A percentile compares a stretch with the other conserved stretches of the same genome.
Conservation (phyloP, 2,888 invertebrate genomes). For the Agriopis leucophaearia region DNA sequence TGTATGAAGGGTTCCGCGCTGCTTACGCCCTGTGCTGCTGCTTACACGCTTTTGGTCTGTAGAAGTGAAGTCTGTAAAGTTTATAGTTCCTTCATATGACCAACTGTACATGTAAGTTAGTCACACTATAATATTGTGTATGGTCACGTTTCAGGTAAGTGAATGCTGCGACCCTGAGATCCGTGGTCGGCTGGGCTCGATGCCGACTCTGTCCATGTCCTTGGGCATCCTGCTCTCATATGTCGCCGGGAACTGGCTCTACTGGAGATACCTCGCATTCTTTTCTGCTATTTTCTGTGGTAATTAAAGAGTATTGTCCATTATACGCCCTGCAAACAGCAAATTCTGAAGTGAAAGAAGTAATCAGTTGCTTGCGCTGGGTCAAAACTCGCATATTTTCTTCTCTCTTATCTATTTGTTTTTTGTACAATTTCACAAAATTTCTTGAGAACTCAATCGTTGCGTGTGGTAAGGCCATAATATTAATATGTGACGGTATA, state of each 20-base stretch:
- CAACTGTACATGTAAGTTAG: background rate
- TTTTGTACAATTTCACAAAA: background rate
- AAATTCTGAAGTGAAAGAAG: too few species aligned
- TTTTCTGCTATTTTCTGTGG: conserved; percentile 81
- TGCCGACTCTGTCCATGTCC: conserved; percentile 89
- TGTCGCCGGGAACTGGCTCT: conserved; percentile 84
- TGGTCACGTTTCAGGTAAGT: conserved; percentile 74
- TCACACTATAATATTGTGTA: background rate
- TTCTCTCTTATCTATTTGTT: too few species aligned
- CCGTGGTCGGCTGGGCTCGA: conserved; percentile 88
- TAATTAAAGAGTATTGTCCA: conserved; percentile 50
- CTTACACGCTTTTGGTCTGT: too few species aligned
- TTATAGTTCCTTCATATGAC: background rate
- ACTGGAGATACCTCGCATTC: conserved; percentile 87
- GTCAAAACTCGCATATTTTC: too few species aligned
- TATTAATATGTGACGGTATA: background rate
- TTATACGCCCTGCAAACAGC: too few species aligned
- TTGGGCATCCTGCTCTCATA: conserved; percentile 88
- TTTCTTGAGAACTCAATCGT: background rate
- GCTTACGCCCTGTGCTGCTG: too few species aligned
- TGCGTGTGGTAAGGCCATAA: background rate
- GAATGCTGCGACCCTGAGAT: conserved; percentile 89
- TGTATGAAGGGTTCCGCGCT: too few species aligned
- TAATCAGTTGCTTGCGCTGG: too few species aligned
- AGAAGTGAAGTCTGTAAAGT: too few species aligned